Conservation (phyloP, 2,797 vertebrate genomes). For the Valencia hispanica region DNA sequence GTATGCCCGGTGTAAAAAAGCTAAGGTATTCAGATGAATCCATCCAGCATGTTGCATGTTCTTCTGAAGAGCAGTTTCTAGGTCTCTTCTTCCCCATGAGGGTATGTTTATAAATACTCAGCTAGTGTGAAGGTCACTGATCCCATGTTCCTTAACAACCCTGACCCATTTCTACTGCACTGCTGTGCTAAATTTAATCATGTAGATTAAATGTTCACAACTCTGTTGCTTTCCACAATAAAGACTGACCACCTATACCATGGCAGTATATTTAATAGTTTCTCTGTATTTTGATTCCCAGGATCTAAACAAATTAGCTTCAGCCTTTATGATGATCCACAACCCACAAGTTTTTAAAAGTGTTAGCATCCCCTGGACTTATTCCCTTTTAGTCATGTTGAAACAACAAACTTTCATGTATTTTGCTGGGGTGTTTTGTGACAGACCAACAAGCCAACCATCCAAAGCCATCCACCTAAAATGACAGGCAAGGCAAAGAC, state of each 20-base stretch:
- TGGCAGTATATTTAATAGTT: conserved; percentile 13
- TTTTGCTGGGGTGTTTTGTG: background rate
- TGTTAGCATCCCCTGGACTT: background rate
- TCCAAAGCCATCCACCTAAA: background rate
- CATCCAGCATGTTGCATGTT: conserved; percentile 49
- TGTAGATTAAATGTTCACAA: conserved; percentile 54
- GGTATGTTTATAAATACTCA: conserved; percentile 81
- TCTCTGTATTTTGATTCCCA: conserved; percentile 6
- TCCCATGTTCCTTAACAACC: conserved; percentile 79
- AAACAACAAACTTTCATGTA: background rate
- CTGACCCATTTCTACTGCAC: conserved; percentile 78
- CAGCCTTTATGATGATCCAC: background rate
- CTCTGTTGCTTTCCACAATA: conserved; percentile 34
- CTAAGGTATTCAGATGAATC: conserved; percentile 32
- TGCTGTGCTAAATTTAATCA: conserved; percentile 61
- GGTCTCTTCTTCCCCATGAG: conserved; percentile 74
- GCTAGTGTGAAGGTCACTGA: conserved; percentile 74
- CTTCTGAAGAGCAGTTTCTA: conserved; percentile 71
- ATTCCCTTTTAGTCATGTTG: background rate
- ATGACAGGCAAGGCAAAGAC: background rate
- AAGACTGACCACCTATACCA: conserved; percentile 42
- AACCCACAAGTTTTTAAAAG: background rate
- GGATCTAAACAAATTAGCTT: conserved; percentile 30
- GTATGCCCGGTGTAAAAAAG: conserved; percentile 35
- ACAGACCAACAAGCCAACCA: background rate